phyloP scores from a whole-genome alignment of 2,113 vertebrate species.

The Perca fluviatilis region DNA sequence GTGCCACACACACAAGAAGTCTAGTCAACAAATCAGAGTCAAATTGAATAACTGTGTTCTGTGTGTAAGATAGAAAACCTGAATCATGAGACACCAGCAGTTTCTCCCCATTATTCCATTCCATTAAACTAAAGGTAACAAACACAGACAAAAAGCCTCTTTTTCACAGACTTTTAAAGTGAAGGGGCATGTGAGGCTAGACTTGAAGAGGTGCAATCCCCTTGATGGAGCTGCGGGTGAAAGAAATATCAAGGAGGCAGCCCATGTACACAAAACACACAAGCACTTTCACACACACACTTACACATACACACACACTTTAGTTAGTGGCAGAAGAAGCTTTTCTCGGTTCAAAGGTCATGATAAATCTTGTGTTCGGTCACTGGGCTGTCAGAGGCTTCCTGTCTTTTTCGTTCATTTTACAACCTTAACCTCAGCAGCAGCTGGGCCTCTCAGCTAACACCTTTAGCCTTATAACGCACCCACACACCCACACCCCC shows the following conservation, averaged over 20 bases:
- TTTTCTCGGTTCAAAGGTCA: constrained; percentile 53
- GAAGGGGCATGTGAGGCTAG: constrained; percentile 41
- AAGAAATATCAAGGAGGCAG: constrained; percentile 26
- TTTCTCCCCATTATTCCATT: constrained; percentile 72
- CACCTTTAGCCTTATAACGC: constrained; percentile 16
- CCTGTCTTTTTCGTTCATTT: constrained; percentile 49
- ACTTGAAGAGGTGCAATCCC: constrained; percentile 68
- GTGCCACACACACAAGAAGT: not conserved
- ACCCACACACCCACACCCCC: constrained; percentile 31
- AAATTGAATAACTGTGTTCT: constrained; percentile 7
- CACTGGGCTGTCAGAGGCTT: constrained; percentile 53
- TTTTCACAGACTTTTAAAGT: constrained; percentile 53
- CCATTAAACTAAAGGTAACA: constrained; percentile 70
- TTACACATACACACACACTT: constrained; percentile 14
- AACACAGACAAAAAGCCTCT: constrained; percentile 55
- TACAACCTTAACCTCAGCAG: constrained; percentile 44
- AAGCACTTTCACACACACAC: constrained; percentile 16
- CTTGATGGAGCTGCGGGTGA: constrained; percentile 43
- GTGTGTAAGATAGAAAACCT: constrained; percentile 27
- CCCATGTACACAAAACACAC: constrained; percentile 24
- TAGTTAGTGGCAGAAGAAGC: constrained; percentile 39
- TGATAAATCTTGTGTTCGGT: constrained; percentile 60
- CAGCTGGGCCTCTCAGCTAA: constrained; percentile 30
- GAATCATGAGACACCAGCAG: constrained; percentile 29
- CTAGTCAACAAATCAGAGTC: constrained; percentile 27